Evolutionary conservation across 2,797 vertebrate genomes (phyloP), one percentile per base, ranked within the genome.

Genomic region (Rachycentron canadum): DNA sequence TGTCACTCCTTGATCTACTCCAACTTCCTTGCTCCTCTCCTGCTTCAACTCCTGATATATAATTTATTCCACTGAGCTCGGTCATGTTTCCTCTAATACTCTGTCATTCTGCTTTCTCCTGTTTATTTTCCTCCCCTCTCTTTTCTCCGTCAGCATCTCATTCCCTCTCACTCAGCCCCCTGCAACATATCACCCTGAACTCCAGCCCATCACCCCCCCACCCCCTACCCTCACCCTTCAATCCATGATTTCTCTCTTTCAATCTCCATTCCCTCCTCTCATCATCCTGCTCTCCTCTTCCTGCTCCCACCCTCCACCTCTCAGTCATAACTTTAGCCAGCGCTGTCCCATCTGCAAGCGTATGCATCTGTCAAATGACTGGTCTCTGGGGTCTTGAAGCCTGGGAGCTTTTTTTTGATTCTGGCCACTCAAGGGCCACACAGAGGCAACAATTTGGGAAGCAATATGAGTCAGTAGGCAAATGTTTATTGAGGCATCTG

Each of bases 301-400:
- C 9, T n/a, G 43, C 21, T 56, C 64, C 50, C 73, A 52, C 69
- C 62, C 82, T 74, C 74, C 53, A 52, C 61, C 70, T 76, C 72
- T 73, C 79, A 59, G 84, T 87, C 84, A 76, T 88, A 94, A 93
- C 90, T 94, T 94, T 76, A 86, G 60, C 77, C 63, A 17, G 62
- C 30, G n/a, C 78, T 52, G 78, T 91, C 91, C 84, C 80, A 52
- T 88, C 76, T 76, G 75, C 72, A 78, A 76, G 58, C 21, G n/a
- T 57, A 32, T 63, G 36, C 82, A 88, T 89, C 80, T 73, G 79
- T 92, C 89, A 90, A 34, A 87, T 55, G 43, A 52, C 66, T 14
- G 43, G 41, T 83, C 58, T 74, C 65, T 70, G 80, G 76, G 69
- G 63, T 53, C 73, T 68, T 21, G 32, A 32, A 40, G 53, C 58